phyloP scores from a whole-genome alignment of 2,797 vertebrate genomes.

The Zenarchopterus dispar region DNA sequence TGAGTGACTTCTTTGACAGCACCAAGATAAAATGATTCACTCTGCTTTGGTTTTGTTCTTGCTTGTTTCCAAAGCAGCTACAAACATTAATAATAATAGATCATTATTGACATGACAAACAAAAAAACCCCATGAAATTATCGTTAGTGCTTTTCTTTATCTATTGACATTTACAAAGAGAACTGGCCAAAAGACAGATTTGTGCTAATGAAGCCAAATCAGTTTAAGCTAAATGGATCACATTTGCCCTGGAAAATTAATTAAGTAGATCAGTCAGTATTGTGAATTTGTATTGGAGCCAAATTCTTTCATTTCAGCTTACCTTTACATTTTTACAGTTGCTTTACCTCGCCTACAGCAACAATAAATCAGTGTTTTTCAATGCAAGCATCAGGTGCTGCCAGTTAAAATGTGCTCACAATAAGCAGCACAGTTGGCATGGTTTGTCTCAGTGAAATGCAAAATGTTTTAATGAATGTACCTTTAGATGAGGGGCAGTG shows the following conservation, averaged over 20 bases:
- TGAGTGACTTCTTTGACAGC: not conserved
- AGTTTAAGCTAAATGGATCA: not conserved
- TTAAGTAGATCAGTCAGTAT: not conserved
- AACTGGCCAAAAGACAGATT: not conserved
- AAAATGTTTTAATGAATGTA: not conserved
- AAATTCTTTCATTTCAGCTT: not conserved
- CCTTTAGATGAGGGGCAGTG: not conserved
- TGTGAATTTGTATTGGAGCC: not conserved
- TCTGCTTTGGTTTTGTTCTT: not conserved
- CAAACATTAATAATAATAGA: not conserved
- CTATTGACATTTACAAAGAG: not conserved
- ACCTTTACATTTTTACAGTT: conserved; percentile 1
- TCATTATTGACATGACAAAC: too few relatives aligned
- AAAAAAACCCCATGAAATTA: not conserved
- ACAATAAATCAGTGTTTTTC: conserved; percentile 1
- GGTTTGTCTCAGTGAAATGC: not conserved
- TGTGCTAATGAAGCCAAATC: not conserved
- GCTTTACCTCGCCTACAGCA: not conserved
- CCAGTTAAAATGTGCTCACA: not conserved
- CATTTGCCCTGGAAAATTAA: not conserved
- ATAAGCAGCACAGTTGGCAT: not conserved
- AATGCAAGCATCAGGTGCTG: not conserved
- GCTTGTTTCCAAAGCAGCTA: not conserved
- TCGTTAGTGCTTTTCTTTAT: not conserved
- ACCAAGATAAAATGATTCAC: not conserved